Percentiles rank a stretch among this genome's conserved stretches.
Evolutionary conservation across 2,113 vertebrate species (phyloP).

Genomic region (Gila orcuttii): DNA sequence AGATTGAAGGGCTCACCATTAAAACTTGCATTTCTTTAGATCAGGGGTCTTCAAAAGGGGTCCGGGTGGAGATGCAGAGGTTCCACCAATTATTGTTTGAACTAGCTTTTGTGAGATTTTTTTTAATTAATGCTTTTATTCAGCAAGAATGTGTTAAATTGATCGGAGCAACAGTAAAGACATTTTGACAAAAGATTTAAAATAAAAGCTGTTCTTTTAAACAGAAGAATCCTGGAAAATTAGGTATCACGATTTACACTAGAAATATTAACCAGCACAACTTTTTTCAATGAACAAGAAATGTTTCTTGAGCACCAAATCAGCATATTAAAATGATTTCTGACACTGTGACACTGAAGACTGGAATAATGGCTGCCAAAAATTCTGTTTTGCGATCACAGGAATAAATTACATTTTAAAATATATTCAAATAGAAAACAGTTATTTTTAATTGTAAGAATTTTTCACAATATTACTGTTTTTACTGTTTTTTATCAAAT

Average conservation of each 20-base stretch:
- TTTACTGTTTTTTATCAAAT: neutral
- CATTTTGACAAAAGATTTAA: no score
- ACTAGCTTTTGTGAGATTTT: no score
- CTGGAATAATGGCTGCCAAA: neutral
- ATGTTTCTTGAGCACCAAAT: neutral
- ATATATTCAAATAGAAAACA: neutral
- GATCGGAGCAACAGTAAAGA: no score
- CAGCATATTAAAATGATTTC: neutral
- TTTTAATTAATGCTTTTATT: no score
- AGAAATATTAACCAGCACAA: no score
- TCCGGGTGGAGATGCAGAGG: neutral
- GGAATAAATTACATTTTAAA: neutral
- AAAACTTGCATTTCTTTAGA: neutral
- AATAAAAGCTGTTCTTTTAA: no score
- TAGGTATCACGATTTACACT: no score
- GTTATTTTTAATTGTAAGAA: neutral
- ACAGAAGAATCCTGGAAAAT: no score
- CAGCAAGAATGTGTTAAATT: no score
- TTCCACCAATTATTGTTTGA: neutral
- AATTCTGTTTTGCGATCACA: neutral
- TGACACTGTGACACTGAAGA: neutral
- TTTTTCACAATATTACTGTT: neutral
- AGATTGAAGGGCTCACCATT: neutral
- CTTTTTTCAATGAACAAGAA: no score
- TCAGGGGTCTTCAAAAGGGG: neutral